Evolutionary conservation across 2,113 vertebrate species (phyloP), one percentile per base, ranked within the genome.

Genomic region (Gopherus evgoodei): DNA sequence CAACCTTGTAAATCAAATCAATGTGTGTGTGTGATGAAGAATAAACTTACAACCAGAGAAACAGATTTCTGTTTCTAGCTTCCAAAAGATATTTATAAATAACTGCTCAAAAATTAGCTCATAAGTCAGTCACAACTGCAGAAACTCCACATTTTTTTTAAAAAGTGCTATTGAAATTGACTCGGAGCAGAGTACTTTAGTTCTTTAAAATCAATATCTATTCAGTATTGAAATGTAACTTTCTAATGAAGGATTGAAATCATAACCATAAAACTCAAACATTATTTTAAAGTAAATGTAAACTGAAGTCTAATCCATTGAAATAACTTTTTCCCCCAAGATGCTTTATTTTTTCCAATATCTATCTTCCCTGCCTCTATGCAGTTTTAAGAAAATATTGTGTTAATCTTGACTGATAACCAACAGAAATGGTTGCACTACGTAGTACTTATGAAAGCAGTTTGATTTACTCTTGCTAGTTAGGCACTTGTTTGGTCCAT

Each of bases 1-100:
- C 84, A 44, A 35, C 59, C 88, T 52, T 87, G 79, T 76, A 95
- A 96, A 90, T 87, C 38, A 57, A 81, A 50, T 17, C 56, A 81
- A 24, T 0, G 0, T 2, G 6, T 75, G 10, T 80, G 22, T 90
- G 87, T 91, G 53, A 65, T 75, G 38, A 38, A 14, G 12, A 88
- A 78, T 81, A 49, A 14, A 86, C 4, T 5, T 59, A 38, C 47
- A 2, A 22, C 78, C 89, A 50, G 78, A 50, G 25, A 49, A 49
- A 80, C 27, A 80, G 78, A 16, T 79, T 29, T 75, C 24, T 49
- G 76, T 31, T 49, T 50, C 29, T 27, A 47, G 47, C 25, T 6
- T 80, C 27, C 47, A 4, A 29, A 13, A 78, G 57, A 72, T 72
- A 31, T 44, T 44, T 97, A 49, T 90, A n/a, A 35, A 59, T 12